A percentile compares a stretch with the other conserved stretches of the same genome.
phyloP scores from a whole-genome alignment of 2,888 invertebrate species.

The Drosophila neutralis region DNA sequence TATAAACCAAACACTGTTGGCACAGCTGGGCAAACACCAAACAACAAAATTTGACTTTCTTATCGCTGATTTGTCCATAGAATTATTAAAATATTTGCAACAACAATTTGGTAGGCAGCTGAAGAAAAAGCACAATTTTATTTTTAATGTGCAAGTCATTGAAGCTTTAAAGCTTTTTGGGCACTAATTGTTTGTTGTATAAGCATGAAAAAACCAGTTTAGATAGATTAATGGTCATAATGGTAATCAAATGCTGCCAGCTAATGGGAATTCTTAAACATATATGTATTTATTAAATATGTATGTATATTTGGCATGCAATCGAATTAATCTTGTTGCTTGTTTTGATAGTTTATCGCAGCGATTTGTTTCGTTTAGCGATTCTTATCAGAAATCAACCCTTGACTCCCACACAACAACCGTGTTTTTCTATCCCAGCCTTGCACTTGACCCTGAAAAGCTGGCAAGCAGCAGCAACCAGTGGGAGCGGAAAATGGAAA shows the following conservation, averaged over 20 bases:
- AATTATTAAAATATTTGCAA: neutral
- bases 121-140: slow-evolving; percentile 8
- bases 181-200: neutral
- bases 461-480: slow-evolving; percentile 17
- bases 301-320: neutral
- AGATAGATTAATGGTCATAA: neutral
- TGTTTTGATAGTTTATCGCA: neutral
- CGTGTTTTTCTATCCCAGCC: slow-evolving; percentile 1
- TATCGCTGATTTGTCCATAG: neutral
- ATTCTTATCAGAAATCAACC: slow-evolving; percentile 40
- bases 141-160: neutral
- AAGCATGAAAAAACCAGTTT: neutral
- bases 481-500: slow-evolving; percentile 56
- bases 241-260: neutral
- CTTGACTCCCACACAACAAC: slow-evolving; percentile 34
- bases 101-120: neutral
- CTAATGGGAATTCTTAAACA: neutral
- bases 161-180: slow-evolving; percentile 13
- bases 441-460: slow-evolving; percentile 62
- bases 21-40: neutral
- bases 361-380: slow-evolving; percentile 2
- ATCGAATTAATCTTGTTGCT: neutral
- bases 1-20: neutral
- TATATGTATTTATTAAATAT: neutral
- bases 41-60: neutral